phyloP scores from a whole-genome alignment of 2,888 invertebrate species.

The Philereme transversata region DNA sequence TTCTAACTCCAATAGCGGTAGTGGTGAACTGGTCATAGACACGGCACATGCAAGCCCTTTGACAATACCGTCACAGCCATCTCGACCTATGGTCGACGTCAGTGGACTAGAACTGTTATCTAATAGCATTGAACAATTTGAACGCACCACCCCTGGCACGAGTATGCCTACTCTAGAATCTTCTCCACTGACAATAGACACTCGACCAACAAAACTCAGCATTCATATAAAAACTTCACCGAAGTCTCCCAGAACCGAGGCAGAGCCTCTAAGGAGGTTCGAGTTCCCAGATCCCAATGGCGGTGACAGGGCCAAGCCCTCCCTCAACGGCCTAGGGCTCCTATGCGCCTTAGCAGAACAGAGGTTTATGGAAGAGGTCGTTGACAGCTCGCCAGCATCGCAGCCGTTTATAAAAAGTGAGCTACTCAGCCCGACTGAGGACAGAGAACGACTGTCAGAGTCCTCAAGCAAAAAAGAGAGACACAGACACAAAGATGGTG shows the following conservation, averaged over 20 bases:
- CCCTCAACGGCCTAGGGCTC: slow-evolving; percentile 87
- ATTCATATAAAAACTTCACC: slow-evolving; percentile 77
- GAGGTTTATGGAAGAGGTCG: slow-evolving; percentile 90
- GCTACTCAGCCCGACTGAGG: slow-evolving; percentile 65
- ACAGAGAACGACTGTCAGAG: slow-evolving; percentile 47
- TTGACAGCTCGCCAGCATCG: slow-evolving; percentile 64
- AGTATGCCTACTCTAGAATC: slow-evolving; percentile 66
- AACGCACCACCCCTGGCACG: slow-evolving; percentile 77
- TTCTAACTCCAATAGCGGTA: slow-evolving; percentile 58
- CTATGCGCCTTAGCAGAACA: slow-evolving; percentile 94
- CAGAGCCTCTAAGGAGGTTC: slow-evolving; percentile 66
- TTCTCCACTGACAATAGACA: slow-evolving; percentile 66
- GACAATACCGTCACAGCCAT: slow-evolving; percentile 37
- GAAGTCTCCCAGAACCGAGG: slow-evolving; percentile 68
- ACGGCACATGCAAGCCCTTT: slow-evolving; percentile 66
- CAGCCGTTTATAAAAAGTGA: slow-evolving; percentile 72
- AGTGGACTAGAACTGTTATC: slow-evolving; percentile 92
- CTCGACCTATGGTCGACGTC: slow-evolving; percentile 84
- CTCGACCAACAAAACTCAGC: slow-evolving; percentile 68
- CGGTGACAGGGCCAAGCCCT: slow-evolving; percentile 67
- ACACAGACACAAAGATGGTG: slow-evolving; percentile 67
- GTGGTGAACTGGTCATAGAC: slow-evolving; percentile 74
- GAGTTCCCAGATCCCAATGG: slow-evolving; percentile 63
- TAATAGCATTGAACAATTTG: slow-evolving; percentile 93
- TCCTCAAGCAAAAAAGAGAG: slow-evolving; percentile 62